Conservation (phyloP, 2,113 vertebrate species). For the Centropus bengalensis region DNA sequence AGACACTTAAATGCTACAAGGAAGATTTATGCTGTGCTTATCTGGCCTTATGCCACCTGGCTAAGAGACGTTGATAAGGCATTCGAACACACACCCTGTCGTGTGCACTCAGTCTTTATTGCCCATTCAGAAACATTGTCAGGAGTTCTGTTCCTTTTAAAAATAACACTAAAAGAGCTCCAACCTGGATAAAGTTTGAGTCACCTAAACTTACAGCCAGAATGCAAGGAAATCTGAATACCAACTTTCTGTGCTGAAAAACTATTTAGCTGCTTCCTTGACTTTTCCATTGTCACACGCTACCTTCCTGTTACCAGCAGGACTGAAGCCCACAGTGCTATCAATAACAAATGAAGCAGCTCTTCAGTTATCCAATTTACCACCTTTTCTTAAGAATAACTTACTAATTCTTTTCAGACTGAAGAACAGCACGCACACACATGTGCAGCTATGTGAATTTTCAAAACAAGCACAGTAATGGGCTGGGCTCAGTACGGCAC, state of each 20-base stretch:
- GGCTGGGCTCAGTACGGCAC: not conserved
- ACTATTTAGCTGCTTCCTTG: not conserved
- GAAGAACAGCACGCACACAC: not conserved
- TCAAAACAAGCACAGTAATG: not conserved
- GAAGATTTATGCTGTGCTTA: not conserved
- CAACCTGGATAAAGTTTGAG: not conserved
- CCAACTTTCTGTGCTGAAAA: fast-evolving
- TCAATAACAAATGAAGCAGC: fast-evolving
- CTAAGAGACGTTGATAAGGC: slow-evolving; percentile 46
- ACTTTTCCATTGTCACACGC: not conserved
- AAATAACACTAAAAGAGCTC: not conserved
- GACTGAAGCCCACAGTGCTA: not conserved
- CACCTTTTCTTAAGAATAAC: not conserved
- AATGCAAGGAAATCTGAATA: not conserved
- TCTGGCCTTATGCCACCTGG: slow-evolving; percentile 49
- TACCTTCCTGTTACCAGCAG: not conserved
- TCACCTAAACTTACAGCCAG: not conserved
- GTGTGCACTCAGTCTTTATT: slow-evolving; percentile 52
- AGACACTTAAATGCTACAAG: slow-evolving; percentile 24
- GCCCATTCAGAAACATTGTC: not conserved
- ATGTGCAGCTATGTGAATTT: fast-evolving
- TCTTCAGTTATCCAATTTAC: not conserved
- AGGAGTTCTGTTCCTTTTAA: not conserved
- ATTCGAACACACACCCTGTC: slow-evolving; percentile 46
- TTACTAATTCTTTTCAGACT: not conserved